phyloP scores from a whole-genome alignment of 2,888 invertebrate genomes.

The Cerastoderma edule region DNA sequence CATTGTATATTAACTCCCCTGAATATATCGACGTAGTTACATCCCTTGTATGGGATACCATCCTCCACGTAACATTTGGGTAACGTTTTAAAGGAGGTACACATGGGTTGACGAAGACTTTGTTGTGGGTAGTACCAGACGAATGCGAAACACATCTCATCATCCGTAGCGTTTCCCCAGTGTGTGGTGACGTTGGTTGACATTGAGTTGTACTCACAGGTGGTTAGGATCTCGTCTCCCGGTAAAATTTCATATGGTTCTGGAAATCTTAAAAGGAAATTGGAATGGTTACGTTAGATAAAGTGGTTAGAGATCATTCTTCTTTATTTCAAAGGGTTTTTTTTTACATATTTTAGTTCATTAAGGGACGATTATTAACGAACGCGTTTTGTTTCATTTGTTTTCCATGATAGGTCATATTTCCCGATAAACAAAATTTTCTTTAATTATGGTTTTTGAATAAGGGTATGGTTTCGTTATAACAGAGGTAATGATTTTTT shows the following conservation, averaged over 20 bases:
- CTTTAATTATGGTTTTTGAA: no score
- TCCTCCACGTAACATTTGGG: constrained; percentile 49
- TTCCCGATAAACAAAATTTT: no score
- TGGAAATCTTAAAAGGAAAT: constrained; percentile 52
- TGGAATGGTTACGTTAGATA: no score
- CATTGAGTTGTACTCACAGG: constrained; percentile 62
- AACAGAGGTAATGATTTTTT: no score
- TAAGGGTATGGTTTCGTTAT: no score
- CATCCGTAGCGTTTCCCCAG: constrained; percentile 66
- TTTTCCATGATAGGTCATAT: no score
- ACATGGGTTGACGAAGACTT: constrained; percentile 54
- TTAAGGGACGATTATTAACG: no score
- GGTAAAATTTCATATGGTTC: constrained; percentile 59
- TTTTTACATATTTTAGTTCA: no score
- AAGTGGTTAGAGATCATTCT: no score
- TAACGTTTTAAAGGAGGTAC: constrained; percentile 52
- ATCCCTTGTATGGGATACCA: constrained; percentile 11
- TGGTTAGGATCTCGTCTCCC: constrained; percentile 66
- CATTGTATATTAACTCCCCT: neutral
- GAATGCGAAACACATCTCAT: constrained; percentile 74
- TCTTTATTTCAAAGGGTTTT: no score
- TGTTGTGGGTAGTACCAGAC: constrained; percentile 67
- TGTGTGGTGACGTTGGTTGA: constrained; percentile 41
- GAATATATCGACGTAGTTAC: constrained; percentile 11
- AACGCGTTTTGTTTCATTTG: no score